Evolutionary conservation across 2,113 vertebrate genomes (phyloP).

Genomic region (Salvelinus fontinalis): DNA sequence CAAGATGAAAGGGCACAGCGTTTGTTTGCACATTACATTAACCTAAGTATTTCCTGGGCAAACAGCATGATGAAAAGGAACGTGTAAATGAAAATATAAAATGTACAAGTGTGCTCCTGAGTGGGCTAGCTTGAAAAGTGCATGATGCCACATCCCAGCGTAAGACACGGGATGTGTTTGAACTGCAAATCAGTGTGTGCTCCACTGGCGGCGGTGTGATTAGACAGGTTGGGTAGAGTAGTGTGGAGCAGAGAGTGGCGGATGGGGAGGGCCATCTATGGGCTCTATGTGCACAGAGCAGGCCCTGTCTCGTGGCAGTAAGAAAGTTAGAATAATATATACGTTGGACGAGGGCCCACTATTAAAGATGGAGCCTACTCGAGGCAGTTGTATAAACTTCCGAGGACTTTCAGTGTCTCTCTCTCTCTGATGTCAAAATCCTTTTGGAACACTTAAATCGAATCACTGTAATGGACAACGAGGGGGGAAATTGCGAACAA

Average conservation of each 20-base stretch:
- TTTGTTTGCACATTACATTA: background rate
- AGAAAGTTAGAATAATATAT: slow-evolving; percentile 62
- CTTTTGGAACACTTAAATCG: slow-evolving; percentile 35
- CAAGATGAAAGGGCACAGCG: background rate
- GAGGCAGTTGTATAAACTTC: slow-evolving; percentile 48
- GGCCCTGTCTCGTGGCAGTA: slow-evolving; percentile 51
- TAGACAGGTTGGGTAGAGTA: background rate
- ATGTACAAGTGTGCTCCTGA: background rate
- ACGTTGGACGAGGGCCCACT: slow-evolving; percentile 54
- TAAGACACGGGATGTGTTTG: background rate
- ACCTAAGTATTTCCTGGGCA: background rate
- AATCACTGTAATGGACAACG: slow-evolving; percentile 46
- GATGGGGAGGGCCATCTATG: slow-evolving; percentile 44
- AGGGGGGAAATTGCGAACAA: slow-evolving; percentile 34
- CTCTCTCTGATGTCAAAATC: slow-evolving; percentile 46
- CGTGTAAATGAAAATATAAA: background rate
- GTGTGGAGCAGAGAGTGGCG: slow-evolving; percentile 17
- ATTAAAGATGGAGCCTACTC: slow-evolving; percentile 51
- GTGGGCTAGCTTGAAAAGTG: background rate
- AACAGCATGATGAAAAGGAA: background rate
- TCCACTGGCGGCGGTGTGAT: background rate
- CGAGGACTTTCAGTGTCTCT: slow-evolving; percentile 46
- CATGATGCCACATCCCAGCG: background rate
- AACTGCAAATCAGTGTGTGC: background rate
- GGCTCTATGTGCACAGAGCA: slow-evolving; percentile 56